A percentile compares a stretch with the other conserved stretches of the same genome.
phyloP scores from a whole-genome alignment of 2,113 vertebrate genomes.

The Colistium nudipinnis region DNA sequence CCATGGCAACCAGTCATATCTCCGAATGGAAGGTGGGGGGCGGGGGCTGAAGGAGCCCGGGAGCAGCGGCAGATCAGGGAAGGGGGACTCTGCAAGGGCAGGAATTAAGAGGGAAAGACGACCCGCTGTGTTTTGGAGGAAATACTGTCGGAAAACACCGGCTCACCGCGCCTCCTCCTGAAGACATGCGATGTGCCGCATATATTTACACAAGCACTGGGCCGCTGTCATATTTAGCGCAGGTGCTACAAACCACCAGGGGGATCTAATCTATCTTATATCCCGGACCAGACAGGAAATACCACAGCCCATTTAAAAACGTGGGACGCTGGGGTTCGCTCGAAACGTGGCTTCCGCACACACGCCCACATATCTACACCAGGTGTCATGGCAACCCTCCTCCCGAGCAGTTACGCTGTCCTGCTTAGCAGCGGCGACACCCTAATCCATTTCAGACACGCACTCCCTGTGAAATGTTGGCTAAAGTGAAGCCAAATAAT shows the following conservation, averaged over 20 bases:
- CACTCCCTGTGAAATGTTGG: slow-evolving; percentile 47
- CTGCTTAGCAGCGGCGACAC: slow-evolving; percentile 60
- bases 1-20: slow-evolving; percentile 79
- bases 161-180: slow-evolving; percentile 9
- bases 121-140: neutral
- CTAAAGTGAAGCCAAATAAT: slow-evolving; percentile 57
- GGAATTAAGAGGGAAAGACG: slow-evolving; percentile 36
- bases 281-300: slow-evolving; percentile 47
- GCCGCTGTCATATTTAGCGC: slow-evolving; percentile 21
- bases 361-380: slow-evolving; percentile 50
- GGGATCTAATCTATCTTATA: slow-evolving; percentile 43
- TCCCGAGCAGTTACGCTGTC: slow-evolving; percentile 56
- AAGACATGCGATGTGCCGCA: slow-evolving; percentile 12
- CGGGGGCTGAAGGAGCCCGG: slow-evolving; percentile 5
- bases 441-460: slow-evolving; percentile 44
- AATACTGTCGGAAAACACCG: neutral
- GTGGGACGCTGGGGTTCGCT: slow-evolving; percentile 64
- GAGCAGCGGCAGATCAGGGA: slow-evolving; percentile 25
- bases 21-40: slow-evolving; percentile 66
- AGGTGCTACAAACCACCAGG: slow-evolving; percentile 45
- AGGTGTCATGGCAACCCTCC: slow-evolving; percentile 70
- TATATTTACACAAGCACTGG: slow-evolving; percentile 13
- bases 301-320: slow-evolving; percentile 60
- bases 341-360: slow-evolving; percentile 50
- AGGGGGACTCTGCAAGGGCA: slow-evolving; percentile 48